Conservation (phyloP, 1,140 invertebrate genomes). For the Listronotus bonariensis region DNA sequence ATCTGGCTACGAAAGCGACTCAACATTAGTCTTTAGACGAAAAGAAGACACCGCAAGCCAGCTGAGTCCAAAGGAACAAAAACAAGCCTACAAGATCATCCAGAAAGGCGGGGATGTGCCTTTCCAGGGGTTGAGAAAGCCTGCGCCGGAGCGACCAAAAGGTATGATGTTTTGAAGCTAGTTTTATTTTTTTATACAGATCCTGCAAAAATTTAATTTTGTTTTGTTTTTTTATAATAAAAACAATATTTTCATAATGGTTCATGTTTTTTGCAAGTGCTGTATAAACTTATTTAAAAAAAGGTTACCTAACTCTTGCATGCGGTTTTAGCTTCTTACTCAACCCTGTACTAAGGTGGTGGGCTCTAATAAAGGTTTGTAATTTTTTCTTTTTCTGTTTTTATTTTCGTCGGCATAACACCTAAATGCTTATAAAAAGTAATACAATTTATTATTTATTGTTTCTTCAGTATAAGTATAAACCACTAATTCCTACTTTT, state of each 20-base stretch:
- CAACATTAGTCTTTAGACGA: constrained; percentile 80
- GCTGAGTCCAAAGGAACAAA: constrained; percentile 77
- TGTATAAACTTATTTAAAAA: not conserved
- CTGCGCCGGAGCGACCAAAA: constrained; percentile 83
- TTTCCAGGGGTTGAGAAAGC: constrained; percentile 83
- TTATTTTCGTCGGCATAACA: not conserved
- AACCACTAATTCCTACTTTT: too few species aligned
- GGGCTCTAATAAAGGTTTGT: constrained; percentile 24
- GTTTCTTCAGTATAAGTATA: too few species aligned
- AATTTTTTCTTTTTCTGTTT: not conserved
- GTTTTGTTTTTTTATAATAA: too few species aligned
- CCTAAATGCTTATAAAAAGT: not conserved
- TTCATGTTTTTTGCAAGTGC: too few species aligned
- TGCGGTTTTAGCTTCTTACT: constrained; percentile 37
- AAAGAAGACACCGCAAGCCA: constrained; percentile 68
- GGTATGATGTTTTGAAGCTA: constrained; percentile 61
- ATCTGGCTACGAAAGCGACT: constrained; percentile 89
- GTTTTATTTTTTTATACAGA: too few species aligned
- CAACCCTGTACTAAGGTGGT: constrained; percentile 36
- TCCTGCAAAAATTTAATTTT: too few species aligned
- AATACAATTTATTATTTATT: too few species aligned
- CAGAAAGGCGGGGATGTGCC: constrained; percentile 92
- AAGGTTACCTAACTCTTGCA: constrained; percentile 17
- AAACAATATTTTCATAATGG: too few species aligned
- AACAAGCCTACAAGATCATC: constrained; percentile 80